Conservation (phyloP, 2,888 invertebrate species). For the Dolichomitus sp. region DNA sequence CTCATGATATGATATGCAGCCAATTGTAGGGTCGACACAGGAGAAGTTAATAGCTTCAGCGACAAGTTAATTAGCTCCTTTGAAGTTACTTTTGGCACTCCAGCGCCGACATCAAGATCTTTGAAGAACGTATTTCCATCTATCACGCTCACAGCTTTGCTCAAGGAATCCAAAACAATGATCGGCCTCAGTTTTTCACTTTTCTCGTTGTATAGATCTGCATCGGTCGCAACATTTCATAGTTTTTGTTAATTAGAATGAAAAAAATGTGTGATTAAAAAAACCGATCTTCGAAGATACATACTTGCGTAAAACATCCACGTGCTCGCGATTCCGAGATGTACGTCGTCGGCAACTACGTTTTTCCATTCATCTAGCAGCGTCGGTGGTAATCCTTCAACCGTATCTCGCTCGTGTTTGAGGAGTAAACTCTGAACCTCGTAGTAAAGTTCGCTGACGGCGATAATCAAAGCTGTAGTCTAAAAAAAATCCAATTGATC, state of each 20-base stretch:
- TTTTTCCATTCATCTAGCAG: slow-evolving; percentile 92
- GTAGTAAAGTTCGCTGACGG: slow-evolving; percentile 87
- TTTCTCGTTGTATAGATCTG: slow-evolving; percentile 76
- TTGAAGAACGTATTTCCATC: slow-evolving; percentile 76
- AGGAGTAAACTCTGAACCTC: slow-evolving; percentile 86
- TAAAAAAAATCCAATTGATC: slow-evolving; percentile 36
- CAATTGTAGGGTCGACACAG: slow-evolving; percentile 85
- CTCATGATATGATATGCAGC: slow-evolving; percentile 86
- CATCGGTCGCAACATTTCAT: slow-evolving; percentile 25
- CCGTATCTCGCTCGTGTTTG: slow-evolving; percentile 81
- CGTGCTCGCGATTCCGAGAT: slow-evolving; percentile 87
- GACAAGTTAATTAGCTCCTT: slow-evolving; percentile 82
- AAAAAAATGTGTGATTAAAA: slow-evolving; percentile 17
- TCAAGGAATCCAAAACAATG: slow-evolving; percentile 77
- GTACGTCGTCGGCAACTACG: slow-evolving; percentile 91
- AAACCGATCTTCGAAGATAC: slow-evolving; percentile 19
- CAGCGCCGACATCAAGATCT: slow-evolving; percentile 44
- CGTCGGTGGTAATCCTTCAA: slow-evolving; percentile 81
- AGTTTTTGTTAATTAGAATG: slow-evolving; percentile 24
- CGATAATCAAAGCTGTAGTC: slow-evolving; percentile 84
- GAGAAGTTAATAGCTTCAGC: slow-evolving; percentile 84
- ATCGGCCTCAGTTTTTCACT: slow-evolving; percentile 70
- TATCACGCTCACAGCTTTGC: slow-evolving; percentile 79
- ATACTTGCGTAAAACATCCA: slow-evolving; percentile 86
- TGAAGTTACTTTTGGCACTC: slow-evolving; percentile 51